phyloP scores from a whole-genome alignment of 2,113 vertebrate genomes.

The Lagopus muta region DNA sequence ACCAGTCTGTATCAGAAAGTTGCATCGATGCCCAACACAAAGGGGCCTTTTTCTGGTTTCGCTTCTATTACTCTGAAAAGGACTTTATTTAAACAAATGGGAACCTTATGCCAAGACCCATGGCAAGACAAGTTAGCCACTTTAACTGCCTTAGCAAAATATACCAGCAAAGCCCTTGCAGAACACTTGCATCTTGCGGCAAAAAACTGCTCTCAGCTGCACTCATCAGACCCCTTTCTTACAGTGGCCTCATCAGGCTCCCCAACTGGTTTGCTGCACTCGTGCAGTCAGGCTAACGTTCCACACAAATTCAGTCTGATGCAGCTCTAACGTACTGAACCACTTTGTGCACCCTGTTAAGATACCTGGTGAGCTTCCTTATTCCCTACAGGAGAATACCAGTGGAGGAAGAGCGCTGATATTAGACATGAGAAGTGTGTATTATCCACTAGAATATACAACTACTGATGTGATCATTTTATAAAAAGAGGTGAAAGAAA shows the following conservation, averaged over 20 bases:
- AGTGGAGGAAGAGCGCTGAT: neutral
- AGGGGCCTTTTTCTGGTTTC: neutral
- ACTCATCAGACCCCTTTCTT: neutral
- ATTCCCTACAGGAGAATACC: neutral
- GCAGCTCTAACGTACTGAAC: neutral
- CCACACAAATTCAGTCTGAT: neutral
- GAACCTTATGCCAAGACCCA: neutral
- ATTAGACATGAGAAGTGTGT: neutral
- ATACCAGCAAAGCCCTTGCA: neutral
- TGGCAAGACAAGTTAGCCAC: neutral
- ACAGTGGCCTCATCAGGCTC: neutral
- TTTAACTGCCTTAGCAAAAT: constrained; percentile 9
- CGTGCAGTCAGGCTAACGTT: neutral
- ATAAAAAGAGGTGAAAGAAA: constrained; percentile 13
- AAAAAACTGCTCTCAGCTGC: neutral
- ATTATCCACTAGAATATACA: neutral
- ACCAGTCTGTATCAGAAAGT: neutral
- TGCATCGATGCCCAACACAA: neutral
- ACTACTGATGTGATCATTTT: neutral
- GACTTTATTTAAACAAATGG: neutral
- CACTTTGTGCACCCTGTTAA: neutral
- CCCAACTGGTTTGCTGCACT: neutral
- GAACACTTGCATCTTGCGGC: neutral
- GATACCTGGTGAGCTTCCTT: neutral
- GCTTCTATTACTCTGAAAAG: neutral